Evolutionary conservation across 2,113 vertebrate genomes (phyloP).

Genomic region (Vombatus ursinus): DNA sequence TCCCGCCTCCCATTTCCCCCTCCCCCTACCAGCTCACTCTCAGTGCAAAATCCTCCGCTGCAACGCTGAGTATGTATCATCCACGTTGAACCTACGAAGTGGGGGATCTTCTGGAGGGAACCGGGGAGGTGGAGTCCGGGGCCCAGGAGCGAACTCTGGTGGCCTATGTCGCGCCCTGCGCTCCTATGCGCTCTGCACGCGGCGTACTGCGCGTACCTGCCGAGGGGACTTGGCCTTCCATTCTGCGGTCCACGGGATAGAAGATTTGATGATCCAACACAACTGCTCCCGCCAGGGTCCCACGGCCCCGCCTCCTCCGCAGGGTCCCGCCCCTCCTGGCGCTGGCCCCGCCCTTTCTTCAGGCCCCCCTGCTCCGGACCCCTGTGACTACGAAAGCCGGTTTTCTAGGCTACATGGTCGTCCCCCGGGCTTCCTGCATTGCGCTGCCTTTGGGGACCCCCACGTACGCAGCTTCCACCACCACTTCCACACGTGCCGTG

Average conservation of each 20-base stretch:
- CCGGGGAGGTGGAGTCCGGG: conserved; percentile 23
- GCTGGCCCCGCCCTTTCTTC: not conserved
- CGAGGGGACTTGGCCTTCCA: conserved; percentile 95
- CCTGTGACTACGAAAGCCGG: conserved; percentile 89
- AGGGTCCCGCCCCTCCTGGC: conserved; percentile 72
- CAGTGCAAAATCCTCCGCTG: conserved; percentile 94
- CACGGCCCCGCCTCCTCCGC: conserved; percentile 82
- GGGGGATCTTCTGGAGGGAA: conserved; percentile 44
- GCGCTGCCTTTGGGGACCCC: conserved; percentile 93
- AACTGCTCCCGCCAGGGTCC: conserved; percentile 92
- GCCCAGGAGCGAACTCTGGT: conserved; percentile 39
- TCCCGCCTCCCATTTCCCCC: not conserved
- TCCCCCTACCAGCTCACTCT: conserved; percentile 78
- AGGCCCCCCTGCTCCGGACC: conserved; percentile 51
- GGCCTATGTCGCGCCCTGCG: conserved; percentile 88
- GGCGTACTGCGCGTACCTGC: conserved; percentile 89
- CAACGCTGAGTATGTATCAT: conserved; percentile 93
- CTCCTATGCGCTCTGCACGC: conserved; percentile 92
- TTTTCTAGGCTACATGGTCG: conserved; percentile 84
- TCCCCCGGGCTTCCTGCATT: conserved; percentile 88
- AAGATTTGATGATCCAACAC: conserved; percentile 95
- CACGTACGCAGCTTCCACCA: conserved; percentile 92
- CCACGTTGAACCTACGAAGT: conserved; percentile 84
- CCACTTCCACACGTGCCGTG: conserved; percentile 92
- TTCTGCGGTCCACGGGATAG: conserved; percentile 95